phyloP scores from a whole-genome alignment of 2,888 invertebrate genomes.

The Apodemia hepburni region DNA sequence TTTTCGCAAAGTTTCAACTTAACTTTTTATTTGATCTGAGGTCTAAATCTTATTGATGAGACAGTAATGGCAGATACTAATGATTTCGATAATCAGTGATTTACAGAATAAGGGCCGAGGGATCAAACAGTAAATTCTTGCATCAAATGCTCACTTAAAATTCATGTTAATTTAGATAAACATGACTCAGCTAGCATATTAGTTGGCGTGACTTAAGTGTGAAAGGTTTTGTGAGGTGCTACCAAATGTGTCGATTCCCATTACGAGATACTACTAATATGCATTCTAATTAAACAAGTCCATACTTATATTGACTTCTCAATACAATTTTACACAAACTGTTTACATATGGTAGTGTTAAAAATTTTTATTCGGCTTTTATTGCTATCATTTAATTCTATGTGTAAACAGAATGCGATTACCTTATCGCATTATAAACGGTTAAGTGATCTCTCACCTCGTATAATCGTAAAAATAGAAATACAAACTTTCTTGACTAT shows the following conservation, averaged over 20 bases:
- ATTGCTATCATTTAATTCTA: constrained; percentile 57
- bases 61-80: background rate
- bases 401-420: constrained; percentile 44
- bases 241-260: constrained; percentile 54
- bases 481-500: constrained; percentile 1
- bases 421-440: constrained; percentile 47
- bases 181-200: background rate
- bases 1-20: too few relatives aligned
- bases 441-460: constrained; percentile 43
- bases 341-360: constrained; percentile 37
- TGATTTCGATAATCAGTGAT: background rate
- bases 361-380: constrained; percentile 53
- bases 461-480: constrained; percentile 27
- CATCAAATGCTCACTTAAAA: background rate
- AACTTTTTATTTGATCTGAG: too few relatives aligned
- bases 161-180: constrained; percentile 9
- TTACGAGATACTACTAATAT: constrained; percentile 52
- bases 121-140: background rate
- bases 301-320: constrained; percentile 8
- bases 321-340: constrained; percentile 16
- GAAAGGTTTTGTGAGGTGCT: constrained; percentile 55
- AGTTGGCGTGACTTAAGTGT: constrained; percentile 36
- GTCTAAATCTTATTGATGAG: background rate
- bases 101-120: background rate
- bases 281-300: constrained; percentile 31